A percentile compares a stretch with the other conserved stretches of the same genome.
Conservation (phyloP, 1,140 invertebrate species). For the Neomicropteryx cornuta region DNA sequence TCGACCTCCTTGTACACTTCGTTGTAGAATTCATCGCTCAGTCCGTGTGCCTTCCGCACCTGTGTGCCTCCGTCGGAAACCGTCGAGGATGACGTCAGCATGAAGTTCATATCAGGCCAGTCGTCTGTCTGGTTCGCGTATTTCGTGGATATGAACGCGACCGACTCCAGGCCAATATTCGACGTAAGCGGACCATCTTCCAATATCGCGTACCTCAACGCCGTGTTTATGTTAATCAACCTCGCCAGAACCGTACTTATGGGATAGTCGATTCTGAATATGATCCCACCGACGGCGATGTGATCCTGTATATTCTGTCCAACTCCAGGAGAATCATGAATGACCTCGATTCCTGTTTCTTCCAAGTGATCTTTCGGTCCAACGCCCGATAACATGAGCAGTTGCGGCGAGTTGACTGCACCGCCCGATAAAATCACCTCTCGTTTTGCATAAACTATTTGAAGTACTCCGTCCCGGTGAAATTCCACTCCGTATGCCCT, state of each 20-base stretch:
- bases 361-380: constrained; percentile 61
- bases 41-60: constrained; percentile 64
- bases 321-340: constrained; percentile 62
- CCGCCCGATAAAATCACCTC: constrained; percentile 75
- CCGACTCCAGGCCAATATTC: constrained; percentile 70
- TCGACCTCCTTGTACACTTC: constrained; percentile 58
- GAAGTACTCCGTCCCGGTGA: constrained; percentile 50
- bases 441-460: constrained; percentile 55
- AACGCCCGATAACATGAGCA: constrained; percentile 78
- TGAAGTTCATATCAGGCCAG: constrained; percentile 86
- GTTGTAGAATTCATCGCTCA: constrained; percentile 69
- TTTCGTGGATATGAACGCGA: constrained; percentile 78
- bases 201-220: constrained; percentile 60
- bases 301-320: constrained; percentile 79
- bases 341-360: constrained; percentile 51
- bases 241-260: constrained; percentile 64
- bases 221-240: constrained; percentile 65
- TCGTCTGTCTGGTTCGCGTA: constrained; percentile 73
- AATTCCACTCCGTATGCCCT: constrained; percentile 70
- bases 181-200: constrained; percentile 75
- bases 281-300: constrained; percentile 66
- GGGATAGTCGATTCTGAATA: constrained; percentile 70
- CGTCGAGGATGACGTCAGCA: constrained; percentile 70
- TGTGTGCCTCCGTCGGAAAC: constrained; percentile 67
- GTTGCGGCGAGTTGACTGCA: constrained; percentile 63